Evolutionary conservation across 1,140 invertebrate genomes (phyloP).

Genomic region (Thalassaphorura encarpata): DNA sequence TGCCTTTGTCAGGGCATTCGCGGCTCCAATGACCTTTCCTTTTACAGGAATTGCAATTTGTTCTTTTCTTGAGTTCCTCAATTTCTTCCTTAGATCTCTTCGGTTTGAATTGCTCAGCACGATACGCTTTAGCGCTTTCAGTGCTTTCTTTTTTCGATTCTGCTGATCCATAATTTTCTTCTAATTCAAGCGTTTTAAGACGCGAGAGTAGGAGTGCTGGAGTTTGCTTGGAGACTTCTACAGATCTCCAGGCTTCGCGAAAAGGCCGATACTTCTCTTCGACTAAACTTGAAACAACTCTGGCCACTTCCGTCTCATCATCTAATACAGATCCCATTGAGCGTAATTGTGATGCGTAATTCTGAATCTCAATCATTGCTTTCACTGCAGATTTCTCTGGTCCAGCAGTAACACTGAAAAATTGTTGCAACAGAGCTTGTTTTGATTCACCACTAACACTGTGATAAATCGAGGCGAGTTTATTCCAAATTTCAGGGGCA

Average conservation of each 20-base stretch:
- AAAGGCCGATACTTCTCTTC: conserved; percentile 10
- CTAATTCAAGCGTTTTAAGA: conserved; percentile 21
- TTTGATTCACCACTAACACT: conserved; percentile 1
- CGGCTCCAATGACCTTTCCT: conserved; percentile 11
- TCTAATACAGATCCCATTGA: not conserved
- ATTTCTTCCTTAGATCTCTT: conserved; percentile 15
- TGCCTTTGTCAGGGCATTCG: conserved; percentile 9
- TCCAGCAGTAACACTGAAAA: not conserved
- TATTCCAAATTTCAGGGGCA: no score
- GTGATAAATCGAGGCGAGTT: no score
- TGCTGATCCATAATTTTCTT: conserved; percentile 4
- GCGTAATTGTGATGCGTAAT: conserved; percentile 7
- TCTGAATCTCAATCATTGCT: conserved; percentile 10
- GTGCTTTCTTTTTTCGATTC: not conserved
- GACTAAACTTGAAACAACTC: conserved; percentile 10
- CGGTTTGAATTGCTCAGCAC: not conserved
- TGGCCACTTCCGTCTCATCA: conserved; percentile 9
- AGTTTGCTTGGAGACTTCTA: conserved; percentile 8
- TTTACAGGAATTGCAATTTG: conserved; percentile 7
- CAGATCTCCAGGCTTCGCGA: conserved; percentile 14
- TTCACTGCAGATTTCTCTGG: conserved; percentile 7
- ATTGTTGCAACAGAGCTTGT: not conserved
- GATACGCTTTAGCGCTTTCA: conserved; percentile 1
- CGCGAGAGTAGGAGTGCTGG: conserved; percentile 8
- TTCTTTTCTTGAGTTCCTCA: conserved; percentile 13